Percentiles rank a stretch among this genome's conserved stretches.
Evolutionary conservation across 2,113 vertebrate genomes (phyloP).

Genomic region (Notarius quadriscutis): DNA sequence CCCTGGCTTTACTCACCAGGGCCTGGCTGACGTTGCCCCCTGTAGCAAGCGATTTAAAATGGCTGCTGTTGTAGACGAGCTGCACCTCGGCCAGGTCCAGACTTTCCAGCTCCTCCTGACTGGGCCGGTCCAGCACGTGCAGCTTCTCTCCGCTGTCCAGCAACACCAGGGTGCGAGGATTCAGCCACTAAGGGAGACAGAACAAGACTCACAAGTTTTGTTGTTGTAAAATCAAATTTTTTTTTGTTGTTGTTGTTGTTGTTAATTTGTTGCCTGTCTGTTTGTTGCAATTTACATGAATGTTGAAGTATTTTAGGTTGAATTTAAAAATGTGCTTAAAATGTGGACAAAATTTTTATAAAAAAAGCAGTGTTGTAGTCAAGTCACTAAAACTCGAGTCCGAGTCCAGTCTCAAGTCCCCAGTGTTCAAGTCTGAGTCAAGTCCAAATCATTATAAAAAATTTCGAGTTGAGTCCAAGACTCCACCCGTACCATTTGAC

Average conservation of each 20-base stretch:
- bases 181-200: conserved; percentile 84
- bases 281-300: not conserved
- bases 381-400: no score
- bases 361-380: no score
- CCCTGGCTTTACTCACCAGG: conserved; percentile 26
- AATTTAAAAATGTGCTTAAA: not conserved
- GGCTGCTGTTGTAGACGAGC: conserved; percentile 94
- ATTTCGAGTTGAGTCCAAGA: no score
- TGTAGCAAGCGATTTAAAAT: conserved; percentile 96
- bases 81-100: conserved; percentile 92
- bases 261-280: not conserved
- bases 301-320: not conserved
- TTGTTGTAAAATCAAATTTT: no score
- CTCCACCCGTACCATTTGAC: no score
- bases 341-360: not conserved
- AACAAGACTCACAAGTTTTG: not conserved
- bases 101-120: conserved; percentile 89
- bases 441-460: no score
- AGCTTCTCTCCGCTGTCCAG: conserved; percentile 94
- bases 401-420: no score
- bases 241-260: not conserved
- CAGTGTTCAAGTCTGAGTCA: no score
- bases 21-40: conserved; percentile 97
- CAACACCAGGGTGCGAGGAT: conserved; percentile 86
- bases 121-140: conserved; percentile 89